Evolutionary conservation across 2,797 vertebrate species (phyloP).

Genomic region (Poliocrania exsul): DNA sequence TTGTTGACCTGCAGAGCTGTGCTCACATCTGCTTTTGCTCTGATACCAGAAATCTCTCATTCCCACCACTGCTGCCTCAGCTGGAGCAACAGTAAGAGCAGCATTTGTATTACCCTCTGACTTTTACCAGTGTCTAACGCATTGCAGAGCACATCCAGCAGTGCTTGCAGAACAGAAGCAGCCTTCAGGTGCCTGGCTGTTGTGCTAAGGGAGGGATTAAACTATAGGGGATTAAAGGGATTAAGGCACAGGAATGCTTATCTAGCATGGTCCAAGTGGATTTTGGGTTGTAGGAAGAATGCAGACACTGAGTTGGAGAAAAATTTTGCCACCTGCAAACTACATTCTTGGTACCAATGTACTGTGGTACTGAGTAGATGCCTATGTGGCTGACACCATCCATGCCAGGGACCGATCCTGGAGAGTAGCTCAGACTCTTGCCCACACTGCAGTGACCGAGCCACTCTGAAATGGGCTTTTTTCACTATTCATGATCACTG

Average conservation of each 20-base stretch:
- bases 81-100: background rate
- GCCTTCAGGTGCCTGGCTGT: background rate
- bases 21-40: rapidly evolving
- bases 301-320: background rate
- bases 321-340: background rate
- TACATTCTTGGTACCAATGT: background rate
- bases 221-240: background rate
- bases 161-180: background rate
- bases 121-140: background rate
- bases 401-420: rapidly evolving
- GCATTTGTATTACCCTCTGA: background rate
- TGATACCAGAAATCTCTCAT: background rate
- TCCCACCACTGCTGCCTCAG: background rate
- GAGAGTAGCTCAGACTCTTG: background rate
- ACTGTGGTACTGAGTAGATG: background rate
- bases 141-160: background rate
- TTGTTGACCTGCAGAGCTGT: background rate
- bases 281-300: background rate
- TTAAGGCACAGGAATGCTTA: background rate
- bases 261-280: background rate
- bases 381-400: rapidly evolving
- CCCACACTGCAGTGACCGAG: rapidly evolving
- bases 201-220: background rate
- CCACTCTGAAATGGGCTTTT: background rate
- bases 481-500: background rate